A percentile compares a stretch with the other conserved stretches of the same genome.
Conservation (phyloP, 2,797 vertebrate species). For the Aldrovandia affinis region DNA sequence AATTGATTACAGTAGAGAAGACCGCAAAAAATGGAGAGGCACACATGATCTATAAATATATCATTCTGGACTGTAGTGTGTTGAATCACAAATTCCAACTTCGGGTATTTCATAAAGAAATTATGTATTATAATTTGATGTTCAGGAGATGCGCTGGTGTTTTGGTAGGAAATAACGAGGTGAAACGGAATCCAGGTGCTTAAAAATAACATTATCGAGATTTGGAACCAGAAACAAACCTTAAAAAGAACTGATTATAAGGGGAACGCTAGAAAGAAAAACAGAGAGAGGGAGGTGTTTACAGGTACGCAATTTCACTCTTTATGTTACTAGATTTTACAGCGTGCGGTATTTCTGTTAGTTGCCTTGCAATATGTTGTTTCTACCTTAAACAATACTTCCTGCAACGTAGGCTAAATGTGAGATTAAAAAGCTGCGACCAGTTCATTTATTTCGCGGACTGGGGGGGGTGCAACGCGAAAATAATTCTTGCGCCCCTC, state of each 20-base stretch:
- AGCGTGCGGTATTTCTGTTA: background rate
- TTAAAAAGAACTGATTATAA: background rate
- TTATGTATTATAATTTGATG: constrained; percentile 36
- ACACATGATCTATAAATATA: constrained; percentile 25
- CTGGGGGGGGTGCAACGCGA: too few species aligned
- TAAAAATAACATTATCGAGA: background rate
- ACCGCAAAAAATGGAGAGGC: constrained; percentile 46
- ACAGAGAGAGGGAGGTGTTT: background rate
- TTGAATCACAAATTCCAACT: constrained; percentile 40
- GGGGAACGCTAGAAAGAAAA: background rate
- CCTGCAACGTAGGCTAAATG: background rate
- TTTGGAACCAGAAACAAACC: background rate
- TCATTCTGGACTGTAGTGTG: constrained; percentile 32
- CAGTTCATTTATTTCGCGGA: too few species aligned
- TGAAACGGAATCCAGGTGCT: constrained; percentile 31
- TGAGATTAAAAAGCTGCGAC: background rate
- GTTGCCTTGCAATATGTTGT: background rate
- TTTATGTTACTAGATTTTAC: background rate
- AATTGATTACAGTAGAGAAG: constrained; percentile 34
- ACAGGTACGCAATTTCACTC: constrained; percentile 23
- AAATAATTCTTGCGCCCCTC: too few species aligned
- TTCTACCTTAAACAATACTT: background rate
- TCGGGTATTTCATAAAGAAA: too few species aligned
- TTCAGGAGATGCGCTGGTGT: constrained; percentile 44
- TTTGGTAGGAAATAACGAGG: constrained; percentile 29